Conservation (phyloP, 2,888 invertebrate genomes). For the Apoda limacodes region DNA sequence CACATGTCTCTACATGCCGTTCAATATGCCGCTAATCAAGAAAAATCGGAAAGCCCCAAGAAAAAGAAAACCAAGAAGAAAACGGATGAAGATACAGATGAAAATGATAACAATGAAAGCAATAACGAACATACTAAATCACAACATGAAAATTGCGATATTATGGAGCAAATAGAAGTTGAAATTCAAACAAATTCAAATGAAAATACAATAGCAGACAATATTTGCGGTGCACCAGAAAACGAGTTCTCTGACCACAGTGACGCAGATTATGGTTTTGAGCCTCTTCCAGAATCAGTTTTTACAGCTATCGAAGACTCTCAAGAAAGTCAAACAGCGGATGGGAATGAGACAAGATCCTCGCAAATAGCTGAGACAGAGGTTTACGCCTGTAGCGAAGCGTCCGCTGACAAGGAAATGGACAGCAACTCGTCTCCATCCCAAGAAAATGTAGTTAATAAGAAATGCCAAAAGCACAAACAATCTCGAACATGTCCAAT, state of each 20-base stretch:
- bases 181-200: neutral
- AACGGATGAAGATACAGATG: neutral
- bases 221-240: conserved; percentile 1
- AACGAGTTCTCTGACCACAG: conserved; percentile 39
- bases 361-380: conserved; percentile 5
- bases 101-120: too few species aligned
- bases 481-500: conserved; percentile 50
- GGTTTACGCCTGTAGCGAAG: conserved; percentile 1
- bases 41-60: conserved; percentile 2
- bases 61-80: conserved; percentile 3
- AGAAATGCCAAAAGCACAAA: conserved; percentile 17
- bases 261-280: conserved; percentile 33
- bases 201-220: conserved; percentile 1
- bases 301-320: conserved; percentile 43
- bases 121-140: neutral
- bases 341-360: conserved; percentile 2
- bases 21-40: conserved; percentile 17
- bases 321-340: conserved; percentile 24
- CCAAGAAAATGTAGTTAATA: neutral
- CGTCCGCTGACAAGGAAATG: neutral
- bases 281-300: conserved; percentile 36
- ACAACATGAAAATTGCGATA: neutral
- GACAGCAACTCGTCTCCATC: conserved; percentile 2
- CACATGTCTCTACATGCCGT: conserved; percentile 50
- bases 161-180: neutral